Evolutionary conservation across 37 sponge, comb jelly and placozoan species (phyloP).

Genomic region (Halichondria panicea): DNA sequence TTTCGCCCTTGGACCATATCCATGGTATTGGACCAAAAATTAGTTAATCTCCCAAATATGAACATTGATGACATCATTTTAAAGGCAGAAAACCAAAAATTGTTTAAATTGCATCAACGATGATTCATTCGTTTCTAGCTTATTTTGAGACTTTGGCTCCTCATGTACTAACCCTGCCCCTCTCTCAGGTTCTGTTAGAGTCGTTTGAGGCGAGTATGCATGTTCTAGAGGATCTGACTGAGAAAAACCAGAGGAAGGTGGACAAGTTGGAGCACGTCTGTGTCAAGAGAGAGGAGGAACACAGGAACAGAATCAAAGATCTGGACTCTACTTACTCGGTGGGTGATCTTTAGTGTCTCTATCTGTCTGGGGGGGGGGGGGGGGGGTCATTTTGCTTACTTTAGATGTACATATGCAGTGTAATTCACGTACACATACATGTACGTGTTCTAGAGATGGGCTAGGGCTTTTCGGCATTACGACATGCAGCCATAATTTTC

Average conservation of each 20-base stretch:
- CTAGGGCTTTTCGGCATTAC: too few relatives aligned
- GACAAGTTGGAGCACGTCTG: slow-evolving; percentile 79
- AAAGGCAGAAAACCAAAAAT: too few relatives aligned
- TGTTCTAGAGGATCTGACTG: slow-evolving; percentile 50
- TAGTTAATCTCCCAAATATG: too few relatives aligned
- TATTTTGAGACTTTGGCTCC: too few relatives aligned
- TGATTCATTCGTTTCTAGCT: too few relatives aligned
- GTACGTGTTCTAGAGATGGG: too few relatives aligned
- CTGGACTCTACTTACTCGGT: slow-evolving; percentile 54
- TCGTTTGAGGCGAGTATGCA: slow-evolving; percentile 61
- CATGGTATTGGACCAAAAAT: too few relatives aligned
- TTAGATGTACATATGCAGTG: not conserved
- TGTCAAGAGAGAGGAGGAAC: slow-evolving; percentile 70
- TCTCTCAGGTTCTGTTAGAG: slow-evolving; percentile 45
- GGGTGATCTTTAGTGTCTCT: slow-evolving; percentile 1
- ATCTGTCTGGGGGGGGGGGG: slow-evolving; percentile 7
- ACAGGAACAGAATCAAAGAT: slow-evolving; percentile 38
- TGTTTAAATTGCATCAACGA: too few relatives aligned
- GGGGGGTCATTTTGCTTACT: not conserved
- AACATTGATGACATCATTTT: not conserved
- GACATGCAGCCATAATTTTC: too few relatives aligned
- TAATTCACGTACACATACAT: too few relatives aligned
- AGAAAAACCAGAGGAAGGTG: slow-evolving; percentile 66
- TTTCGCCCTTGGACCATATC: too few relatives aligned
- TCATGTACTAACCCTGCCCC: too few relatives aligned